Evolutionary conservation across 1,140 invertebrate species (phyloP).

Genomic region (Arion vulgaris): DNA sequence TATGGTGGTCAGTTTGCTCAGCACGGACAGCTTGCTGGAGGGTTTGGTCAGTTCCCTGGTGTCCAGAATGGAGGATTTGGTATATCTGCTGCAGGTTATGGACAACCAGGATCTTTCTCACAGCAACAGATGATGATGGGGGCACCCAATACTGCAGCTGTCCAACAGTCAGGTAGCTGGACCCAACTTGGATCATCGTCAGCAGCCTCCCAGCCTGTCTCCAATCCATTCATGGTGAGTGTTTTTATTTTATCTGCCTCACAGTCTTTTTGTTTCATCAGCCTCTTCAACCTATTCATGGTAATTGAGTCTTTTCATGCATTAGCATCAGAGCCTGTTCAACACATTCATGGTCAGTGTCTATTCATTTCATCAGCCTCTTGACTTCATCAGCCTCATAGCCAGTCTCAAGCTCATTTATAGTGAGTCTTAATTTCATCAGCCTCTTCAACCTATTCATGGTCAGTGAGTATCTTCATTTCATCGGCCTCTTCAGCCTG

Average conservation of each 20-base stretch:
- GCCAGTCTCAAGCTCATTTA: too few relatives aligned
- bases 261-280: neutral
- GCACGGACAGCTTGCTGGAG: constrained; percentile 34
- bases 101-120: constrained; percentile 26
- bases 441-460: too few relatives aligned
- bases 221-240: constrained; percentile 59
- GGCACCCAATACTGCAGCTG: constrained; percentile 28
- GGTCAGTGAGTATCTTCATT: too few relatives aligned
- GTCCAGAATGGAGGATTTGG: constrained; percentile 48
- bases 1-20: constrained; percentile 32
- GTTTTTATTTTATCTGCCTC: neutral
- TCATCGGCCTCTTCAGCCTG: too few relatives aligned
- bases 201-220: constrained; percentile 30
- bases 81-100: constrained; percentile 39
- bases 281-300: too few relatives aligned
- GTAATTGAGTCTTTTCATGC: too few relatives aligned
- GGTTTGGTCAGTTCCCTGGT: constrained; percentile 25
- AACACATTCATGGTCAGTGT: too few relatives aligned
- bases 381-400: too few relatives aligned
- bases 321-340: too few relatives aligned
- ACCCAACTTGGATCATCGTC: constrained; percentile 32
- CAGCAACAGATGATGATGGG: constrained; percentile 41
- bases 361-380: too few relatives aligned
- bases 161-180: constrained; percentile 38
- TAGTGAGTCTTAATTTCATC: too few relatives aligned